Evolutionary conservation across 2,888 invertebrate species (phyloP).

Genomic region (Theristus sp.): DNA sequence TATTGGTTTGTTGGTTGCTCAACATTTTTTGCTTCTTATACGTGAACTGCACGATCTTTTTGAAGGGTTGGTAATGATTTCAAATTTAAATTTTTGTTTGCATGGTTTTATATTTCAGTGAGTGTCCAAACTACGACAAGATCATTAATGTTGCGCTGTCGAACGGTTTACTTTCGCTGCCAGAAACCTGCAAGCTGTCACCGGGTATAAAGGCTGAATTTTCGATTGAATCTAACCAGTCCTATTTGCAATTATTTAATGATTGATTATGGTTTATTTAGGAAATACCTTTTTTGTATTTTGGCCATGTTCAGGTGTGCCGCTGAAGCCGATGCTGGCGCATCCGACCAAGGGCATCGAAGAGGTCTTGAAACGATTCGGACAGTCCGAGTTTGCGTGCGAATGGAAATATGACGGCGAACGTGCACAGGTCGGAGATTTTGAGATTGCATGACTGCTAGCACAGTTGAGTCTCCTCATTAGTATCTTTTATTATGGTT

Average conservation of each 20-base stretch:
- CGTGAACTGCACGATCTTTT: too few species aligned
- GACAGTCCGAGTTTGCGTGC: slow-evolving; percentile 72
- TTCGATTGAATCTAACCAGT: too few species aligned
- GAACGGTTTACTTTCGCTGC: slow-evolving; percentile 54
- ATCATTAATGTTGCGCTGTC: slow-evolving; percentile 57
- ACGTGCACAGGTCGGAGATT: slow-evolving; percentile 79
- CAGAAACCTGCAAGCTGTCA: slow-evolving; percentile 59
- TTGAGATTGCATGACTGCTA: not conserved
- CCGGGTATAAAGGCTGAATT: too few species aligned
- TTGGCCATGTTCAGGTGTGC: too few species aligned
- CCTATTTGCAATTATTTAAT: too few species aligned
- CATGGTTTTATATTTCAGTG: slow-evolving; percentile 47
- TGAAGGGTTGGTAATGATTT: too few species aligned
- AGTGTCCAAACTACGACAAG: slow-evolving; percentile 80
- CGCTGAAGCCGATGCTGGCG: slow-evolving; percentile 93
- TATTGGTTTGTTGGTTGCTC: slow-evolving; percentile 49
- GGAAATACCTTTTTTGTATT: too few species aligned
- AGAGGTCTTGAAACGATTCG: slow-evolving; percentile 66
- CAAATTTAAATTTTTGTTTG: too few species aligned
- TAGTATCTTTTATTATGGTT: too few species aligned
- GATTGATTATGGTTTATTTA: too few species aligned
- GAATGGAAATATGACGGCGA: slow-evolving; percentile 99
- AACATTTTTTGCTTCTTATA: not conserved
- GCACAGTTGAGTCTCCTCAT: not conserved
- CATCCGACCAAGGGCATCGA: slow-evolving; percentile 74